Conservation (phyloP, 37 sponge, comb jelly and placozoan species). For the Cliona cf. orientalis region DNA sequence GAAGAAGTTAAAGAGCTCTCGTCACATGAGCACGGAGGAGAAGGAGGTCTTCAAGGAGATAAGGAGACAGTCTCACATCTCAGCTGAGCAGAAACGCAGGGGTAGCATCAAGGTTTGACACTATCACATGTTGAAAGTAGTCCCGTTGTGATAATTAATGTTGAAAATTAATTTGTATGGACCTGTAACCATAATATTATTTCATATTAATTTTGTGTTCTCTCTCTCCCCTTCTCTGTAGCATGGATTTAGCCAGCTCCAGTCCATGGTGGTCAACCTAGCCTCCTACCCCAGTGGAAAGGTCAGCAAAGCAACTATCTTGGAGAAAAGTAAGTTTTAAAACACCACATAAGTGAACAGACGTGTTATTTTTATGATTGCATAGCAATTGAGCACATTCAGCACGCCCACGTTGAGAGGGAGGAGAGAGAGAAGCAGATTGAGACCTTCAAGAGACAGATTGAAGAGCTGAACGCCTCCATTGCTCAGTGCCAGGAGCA, state of each 20-base stretch:
- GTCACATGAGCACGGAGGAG: conserved; percentile 57
- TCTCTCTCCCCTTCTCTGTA: conserved; percentile 1
- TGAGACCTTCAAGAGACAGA: conserved; percentile 39
- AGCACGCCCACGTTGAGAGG: conserved; percentile 59
- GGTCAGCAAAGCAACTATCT: conserved; percentile 80
- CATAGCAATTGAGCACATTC: conserved; percentile 70
- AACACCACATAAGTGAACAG: background rate
- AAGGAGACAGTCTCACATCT: conserved; percentile 83
- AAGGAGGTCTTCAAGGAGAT: conserved; percentile 79
- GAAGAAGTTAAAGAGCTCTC: conserved; percentile 30
- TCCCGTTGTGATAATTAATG: background rate
- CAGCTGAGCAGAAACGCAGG: conserved; percentile 90
- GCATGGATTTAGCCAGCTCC: conserved; percentile 85
- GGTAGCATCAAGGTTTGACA: conserved; percentile 86
- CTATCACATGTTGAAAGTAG: too few species aligned
- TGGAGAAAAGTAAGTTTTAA: conserved; percentile 68
- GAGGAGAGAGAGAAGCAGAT: conserved; percentile 55
- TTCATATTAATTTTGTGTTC: background rate
- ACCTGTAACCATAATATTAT: background rate
- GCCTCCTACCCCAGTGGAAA: conserved; percentile 67
- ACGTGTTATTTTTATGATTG: background rate
- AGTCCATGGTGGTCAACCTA: conserved; percentile 59
- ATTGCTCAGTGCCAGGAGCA: conserved; percentile 79
- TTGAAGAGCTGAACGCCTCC: conserved; percentile 63
- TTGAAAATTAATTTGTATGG: background rate